phyloP scores from a whole-genome alignment of 2,797 vertebrate species.

The Fistularia tabacaria region DNA sequence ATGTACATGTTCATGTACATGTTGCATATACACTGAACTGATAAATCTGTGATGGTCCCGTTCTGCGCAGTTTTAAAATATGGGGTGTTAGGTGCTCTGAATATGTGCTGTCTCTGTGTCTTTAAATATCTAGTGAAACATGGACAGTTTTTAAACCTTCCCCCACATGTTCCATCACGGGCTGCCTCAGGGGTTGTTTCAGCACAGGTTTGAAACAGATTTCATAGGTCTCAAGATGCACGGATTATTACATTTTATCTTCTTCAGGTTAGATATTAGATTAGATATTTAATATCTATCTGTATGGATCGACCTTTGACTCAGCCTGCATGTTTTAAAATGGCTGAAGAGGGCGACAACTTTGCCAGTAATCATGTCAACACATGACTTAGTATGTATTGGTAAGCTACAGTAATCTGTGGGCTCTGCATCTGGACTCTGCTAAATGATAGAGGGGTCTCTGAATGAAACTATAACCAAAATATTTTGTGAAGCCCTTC shows the following conservation, averaged over 20 bases:
- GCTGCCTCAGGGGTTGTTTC: slow-evolving; percentile 14
- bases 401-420: slow-evolving; percentile 42
- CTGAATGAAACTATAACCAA: no score
- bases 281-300: no score
- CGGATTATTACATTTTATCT: no score
- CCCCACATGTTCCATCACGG: slow-evolving; percentile 5
- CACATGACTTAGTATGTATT: slow-evolving; percentile 42
- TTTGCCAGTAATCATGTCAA: slow-evolving; percentile 35
- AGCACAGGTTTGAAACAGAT: slow-evolving; percentile 10
- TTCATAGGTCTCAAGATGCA: neutral
- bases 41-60: no score
- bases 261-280: no score
- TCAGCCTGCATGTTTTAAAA: no score
- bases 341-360: no score
- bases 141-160: slow-evolving; percentile 38
- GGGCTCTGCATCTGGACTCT: slow-evolving; percentile 16
- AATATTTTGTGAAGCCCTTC: no score
- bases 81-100: neutral
- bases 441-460: no score
- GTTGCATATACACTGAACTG: no score
- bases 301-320: no score
- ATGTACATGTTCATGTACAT: no score
- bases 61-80: slow-evolving; percentile 3
- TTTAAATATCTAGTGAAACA: slow-evolving; percentile 17
- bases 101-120: slow-evolving; percentile 20